These are phyloP conservation scores for Misgurnus anguillicaudatus DNA, from an alignment of 2,113 vertebrate genomes.

Conservation along the genomic window DNA sequence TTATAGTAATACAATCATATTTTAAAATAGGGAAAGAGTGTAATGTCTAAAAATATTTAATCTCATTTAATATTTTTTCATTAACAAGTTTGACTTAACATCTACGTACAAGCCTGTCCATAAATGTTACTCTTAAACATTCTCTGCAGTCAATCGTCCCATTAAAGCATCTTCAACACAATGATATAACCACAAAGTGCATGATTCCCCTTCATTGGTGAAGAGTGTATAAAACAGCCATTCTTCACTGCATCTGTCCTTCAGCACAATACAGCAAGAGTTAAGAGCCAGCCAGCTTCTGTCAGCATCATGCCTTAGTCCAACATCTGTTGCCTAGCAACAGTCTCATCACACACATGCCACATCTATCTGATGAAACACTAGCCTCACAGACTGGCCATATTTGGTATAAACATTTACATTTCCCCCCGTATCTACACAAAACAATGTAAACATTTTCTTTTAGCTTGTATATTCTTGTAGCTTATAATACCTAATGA, in stretches of 20 bases:
- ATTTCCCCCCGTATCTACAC: no score
- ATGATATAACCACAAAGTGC: no score
- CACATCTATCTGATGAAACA: conserved; percentile 26
- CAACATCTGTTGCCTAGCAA: conserved; percentile 52
- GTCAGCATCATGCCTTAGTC: conserved; percentile 29
- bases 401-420: background rate
- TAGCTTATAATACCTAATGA: background rate
- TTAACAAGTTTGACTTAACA: no score
- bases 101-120: no score
- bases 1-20: no score
- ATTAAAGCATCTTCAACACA: no score
- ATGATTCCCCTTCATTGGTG: no score
- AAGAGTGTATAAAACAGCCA: background rate
- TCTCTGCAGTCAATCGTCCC: no score
- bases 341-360: conserved; percentile 34
- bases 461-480: background rate
- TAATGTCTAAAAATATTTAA: no score
- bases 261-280: background rate
- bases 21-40: no score
- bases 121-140: no score
- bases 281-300: conserved; percentile 16
- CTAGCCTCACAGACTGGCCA: background rate
- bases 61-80: no score
- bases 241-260: background rate
- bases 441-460: background rate